Evolutionary conservation across 1,140 invertebrate species (phyloP).

Genomic region (Leptinotarsa defecta): DNA sequence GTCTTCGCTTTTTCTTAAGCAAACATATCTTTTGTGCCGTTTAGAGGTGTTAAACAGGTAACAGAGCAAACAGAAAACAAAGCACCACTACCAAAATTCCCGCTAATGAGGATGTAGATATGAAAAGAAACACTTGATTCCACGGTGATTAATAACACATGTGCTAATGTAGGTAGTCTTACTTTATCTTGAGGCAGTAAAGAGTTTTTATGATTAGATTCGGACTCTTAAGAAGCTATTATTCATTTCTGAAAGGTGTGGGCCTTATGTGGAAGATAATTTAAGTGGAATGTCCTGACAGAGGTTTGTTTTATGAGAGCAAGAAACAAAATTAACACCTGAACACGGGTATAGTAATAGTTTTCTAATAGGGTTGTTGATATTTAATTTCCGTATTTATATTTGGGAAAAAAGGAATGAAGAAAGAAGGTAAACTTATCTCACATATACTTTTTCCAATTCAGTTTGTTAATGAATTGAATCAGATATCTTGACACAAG

Average conservation of each 20-base stretch:
- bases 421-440: too few species aligned
- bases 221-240: background rate
- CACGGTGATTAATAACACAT: slow-evolving; percentile 2
- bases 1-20: background rate
- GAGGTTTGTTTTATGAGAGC: background rate
- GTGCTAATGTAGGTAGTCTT: background rate
- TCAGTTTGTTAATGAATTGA: too few species aligned
- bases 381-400: too few species aligned
- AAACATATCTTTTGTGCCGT: background rate
- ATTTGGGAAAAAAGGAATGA: too few species aligned
- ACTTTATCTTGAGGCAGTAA: background rate
- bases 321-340: background rate
- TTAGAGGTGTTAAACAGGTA: background rate
- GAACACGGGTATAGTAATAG: too few species aligned
- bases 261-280: background rate
- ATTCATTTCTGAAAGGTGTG: background rate
- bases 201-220: background rate
- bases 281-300: background rate
- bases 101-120: slow-evolving; percentile 2
- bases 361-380: too few species aligned
- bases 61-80: background rate
- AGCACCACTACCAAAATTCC: background rate
- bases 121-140: slow-evolving; percentile 6
- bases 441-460: too few species aligned
- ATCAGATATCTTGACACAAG: too few species aligned